These are phyloP conservation scores for Listronotus bonariensis DNA, from an alignment of 1,140 invertebrate species.

Conservation along the genomic window DNA sequence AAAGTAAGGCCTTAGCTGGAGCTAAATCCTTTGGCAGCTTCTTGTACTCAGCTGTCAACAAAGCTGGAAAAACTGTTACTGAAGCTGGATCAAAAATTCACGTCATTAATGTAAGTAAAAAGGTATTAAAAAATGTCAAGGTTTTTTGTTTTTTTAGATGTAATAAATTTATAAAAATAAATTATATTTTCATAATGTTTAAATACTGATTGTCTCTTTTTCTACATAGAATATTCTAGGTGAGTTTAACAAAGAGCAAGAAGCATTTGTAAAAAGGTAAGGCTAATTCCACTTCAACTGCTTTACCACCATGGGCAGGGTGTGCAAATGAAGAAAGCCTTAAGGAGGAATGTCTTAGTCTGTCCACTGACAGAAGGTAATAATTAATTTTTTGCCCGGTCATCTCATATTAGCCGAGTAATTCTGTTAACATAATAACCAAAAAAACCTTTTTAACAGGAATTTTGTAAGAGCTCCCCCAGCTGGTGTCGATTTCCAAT, in stretches of 20 bases:
- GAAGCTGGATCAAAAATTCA: constrained; percentile 89
- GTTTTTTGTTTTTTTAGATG: too few relatives aligned
- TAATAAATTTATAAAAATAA: neutral
- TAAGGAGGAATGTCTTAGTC: constrained; percentile 91
- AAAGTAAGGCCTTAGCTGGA: constrained; percentile 87
- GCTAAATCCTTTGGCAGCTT: constrained; percentile 92
- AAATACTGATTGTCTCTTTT: constrained; percentile 27
- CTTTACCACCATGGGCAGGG: constrained; percentile 90
- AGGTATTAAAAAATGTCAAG: constrained; percentile 56
- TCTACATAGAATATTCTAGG: constrained; percentile 84
- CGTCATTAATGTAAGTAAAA: constrained; percentile 94
- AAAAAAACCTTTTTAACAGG: constrained; percentile 51
- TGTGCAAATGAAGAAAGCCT: constrained; percentile 85
- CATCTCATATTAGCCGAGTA: neutral
- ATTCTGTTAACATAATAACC: neutral
- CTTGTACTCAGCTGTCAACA: constrained; percentile 87
- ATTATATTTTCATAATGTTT: neutral
- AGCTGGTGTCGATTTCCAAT: constrained; percentile 91
- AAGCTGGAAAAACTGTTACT: constrained; percentile 78
- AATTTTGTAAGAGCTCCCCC: constrained; percentile 97
- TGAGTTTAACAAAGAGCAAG: constrained; percentile 96
- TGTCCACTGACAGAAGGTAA: constrained; percentile 83
- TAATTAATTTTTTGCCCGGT: neutral
- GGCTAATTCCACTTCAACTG: constrained; percentile 72
- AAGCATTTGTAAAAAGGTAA: constrained; percentile 91